These are phyloP conservation scores for Piscicola geometra DNA, from an alignment of 2,888 invertebrate species.

Conservation along the genomic window DNA sequence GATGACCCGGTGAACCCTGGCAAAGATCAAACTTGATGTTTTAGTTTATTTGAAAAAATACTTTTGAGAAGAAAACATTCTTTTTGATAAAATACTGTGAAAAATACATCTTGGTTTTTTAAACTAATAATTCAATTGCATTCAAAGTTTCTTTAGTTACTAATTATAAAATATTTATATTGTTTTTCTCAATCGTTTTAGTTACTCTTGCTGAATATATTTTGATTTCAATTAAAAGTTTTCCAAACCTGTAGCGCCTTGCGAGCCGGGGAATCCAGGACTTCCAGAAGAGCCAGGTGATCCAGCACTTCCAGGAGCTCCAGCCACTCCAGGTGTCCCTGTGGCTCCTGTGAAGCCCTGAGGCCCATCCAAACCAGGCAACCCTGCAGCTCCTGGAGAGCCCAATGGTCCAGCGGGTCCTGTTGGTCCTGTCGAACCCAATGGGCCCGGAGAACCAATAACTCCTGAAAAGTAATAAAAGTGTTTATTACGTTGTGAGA, in stretches of 20 bases:
- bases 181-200: too few relatives aligned
- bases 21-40: too few relatives aligned
- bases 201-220: too few relatives aligned
- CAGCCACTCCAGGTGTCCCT: conserved; percentile 23
- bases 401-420: conserved; percentile 31
- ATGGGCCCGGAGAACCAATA: conserved; percentile 23
- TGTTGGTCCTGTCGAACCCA: conserved; percentile 12
- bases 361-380: conserved; percentile 19
- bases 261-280: conserved; percentile 20
- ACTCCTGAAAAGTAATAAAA: conserved; percentile 29
- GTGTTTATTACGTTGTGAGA: too few relatives aligned
- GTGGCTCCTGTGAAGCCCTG: neutral
- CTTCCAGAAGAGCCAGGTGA: conserved; percentile 33
- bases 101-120: too few relatives aligned
- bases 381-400: conserved; percentile 25
- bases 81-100: too few relatives aligned
- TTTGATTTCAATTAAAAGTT: neutral
- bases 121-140: too few relatives aligned
- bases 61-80: too few relatives aligned
- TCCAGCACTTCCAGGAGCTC: conserved; percentile 38
- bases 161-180: too few relatives aligned
- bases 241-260: conserved; percentile 17
- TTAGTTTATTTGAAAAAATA: too few relatives aligned
- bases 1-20: conserved; percentile 17
- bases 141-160: too few relatives aligned